Percentiles rank a stretch among this genome's conserved stretches.
Evolutionary conservation across 2,797 vertebrate genomes (phyloP).

Genomic region (Serranus cabrilla): DNA sequence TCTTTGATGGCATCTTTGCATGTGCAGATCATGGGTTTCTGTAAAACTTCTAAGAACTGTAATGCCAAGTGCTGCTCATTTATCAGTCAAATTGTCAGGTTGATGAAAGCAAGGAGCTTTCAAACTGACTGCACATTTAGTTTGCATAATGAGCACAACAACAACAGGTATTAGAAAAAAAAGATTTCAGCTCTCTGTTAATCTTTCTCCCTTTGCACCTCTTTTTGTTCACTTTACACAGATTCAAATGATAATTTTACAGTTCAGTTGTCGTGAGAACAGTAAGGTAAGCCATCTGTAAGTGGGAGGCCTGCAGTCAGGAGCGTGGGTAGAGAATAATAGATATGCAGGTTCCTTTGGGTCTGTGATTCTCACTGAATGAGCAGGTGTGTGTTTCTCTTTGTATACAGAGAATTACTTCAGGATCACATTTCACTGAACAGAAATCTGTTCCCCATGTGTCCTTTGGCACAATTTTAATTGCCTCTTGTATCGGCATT

Average conservation of each 20-base stretch:
- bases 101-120: conserved; percentile 19
- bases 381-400: conserved; percentile 51
- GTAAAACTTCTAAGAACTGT: not conserved
- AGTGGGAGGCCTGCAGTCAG: conserved; percentile 60
- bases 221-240: conserved; percentile 40
- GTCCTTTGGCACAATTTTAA: conserved; percentile 16
- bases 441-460: conserved; percentile 8
- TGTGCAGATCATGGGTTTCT: conserved; percentile 15
- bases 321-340: conserved; percentile 64
- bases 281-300: conserved; percentile 61
- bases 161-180: conserved; percentile 33
- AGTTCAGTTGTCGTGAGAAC: conserved; percentile 50
- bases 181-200: conserved; percentile 27
- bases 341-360: conserved; percentile 64
- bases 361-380: conserved; percentile 51
- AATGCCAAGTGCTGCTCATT: conserved; percentile 1
- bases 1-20: not conserved
- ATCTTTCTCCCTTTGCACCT: conserved; percentile 22
- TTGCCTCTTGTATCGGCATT: conserved; percentile 3
- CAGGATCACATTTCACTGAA: conserved; percentile 20
- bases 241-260: conserved; percentile 56
- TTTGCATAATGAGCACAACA: conserved; percentile 27
- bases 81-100: conserved; percentile 10
- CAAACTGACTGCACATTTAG: conserved; percentile 10
- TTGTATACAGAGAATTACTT: conserved; percentile 34